phyloP scores from a whole-genome alignment of 2,113 vertebrate species.

The Syngnathus scovelli region DNA sequence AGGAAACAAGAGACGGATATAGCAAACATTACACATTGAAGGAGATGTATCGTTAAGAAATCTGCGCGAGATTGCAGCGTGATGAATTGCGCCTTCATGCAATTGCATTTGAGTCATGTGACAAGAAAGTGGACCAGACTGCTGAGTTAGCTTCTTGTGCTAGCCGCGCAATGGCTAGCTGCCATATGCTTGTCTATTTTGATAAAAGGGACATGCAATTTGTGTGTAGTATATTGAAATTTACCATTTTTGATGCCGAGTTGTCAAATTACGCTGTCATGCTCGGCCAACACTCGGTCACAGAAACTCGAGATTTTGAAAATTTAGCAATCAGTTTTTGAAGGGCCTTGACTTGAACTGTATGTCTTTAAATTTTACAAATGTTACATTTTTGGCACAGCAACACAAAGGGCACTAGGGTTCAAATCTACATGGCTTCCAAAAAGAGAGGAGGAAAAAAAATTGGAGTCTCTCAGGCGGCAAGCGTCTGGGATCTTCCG shows the following conservation, averaged over 20 bases:
- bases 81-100: background rate
- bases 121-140: background rate
- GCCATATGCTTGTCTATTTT: background rate
- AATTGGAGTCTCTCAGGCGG: conserved; percentile 33
- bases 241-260: background rate
- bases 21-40: background rate
- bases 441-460: conserved; percentile 9
- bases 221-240: background rate
- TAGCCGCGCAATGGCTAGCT: background rate
- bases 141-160: background rate
- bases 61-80: too few species aligned
- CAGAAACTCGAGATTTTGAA: background rate
- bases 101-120: background rate
- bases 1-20: conserved; percentile 5
- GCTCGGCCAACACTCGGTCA: too few species aligned
- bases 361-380: background rate
- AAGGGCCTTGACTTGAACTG: background rate
- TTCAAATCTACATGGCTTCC: conserved; percentile 44
- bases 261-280: too few species aligned
- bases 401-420: background rate
- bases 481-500: conserved; percentile 48
- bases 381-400: too few species aligned
- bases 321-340: background rate
- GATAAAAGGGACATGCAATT: background rate
- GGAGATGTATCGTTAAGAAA: background rate